phyloP scores from a whole-genome alignment of 2,888 invertebrate species.

The Holacanthella duospinosa region DNA sequence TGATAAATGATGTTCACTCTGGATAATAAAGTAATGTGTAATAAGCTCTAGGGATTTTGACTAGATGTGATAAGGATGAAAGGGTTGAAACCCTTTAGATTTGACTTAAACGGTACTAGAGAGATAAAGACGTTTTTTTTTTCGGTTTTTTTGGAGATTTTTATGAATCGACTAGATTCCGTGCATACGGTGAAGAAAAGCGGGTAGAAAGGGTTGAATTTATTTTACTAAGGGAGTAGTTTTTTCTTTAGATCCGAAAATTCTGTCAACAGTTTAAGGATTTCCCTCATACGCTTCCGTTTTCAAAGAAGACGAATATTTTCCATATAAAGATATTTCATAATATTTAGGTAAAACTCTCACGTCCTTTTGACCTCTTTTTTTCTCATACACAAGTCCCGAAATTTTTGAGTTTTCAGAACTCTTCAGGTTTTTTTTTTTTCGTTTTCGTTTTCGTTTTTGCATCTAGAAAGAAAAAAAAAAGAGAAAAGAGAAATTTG shows the following conservation, averaged over 20 bases:
- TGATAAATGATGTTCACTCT: slow-evolving; percentile 9
- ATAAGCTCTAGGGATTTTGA: slow-evolving; percentile 9
- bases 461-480: not conserved
- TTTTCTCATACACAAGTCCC: slow-evolving; percentile 18
- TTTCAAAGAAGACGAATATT: not conserved
- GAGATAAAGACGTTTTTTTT: slow-evolving; percentile 8
- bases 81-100: slow-evolving; percentile 3
- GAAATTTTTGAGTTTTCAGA: not conserved
- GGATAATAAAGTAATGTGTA: slow-evolving; percentile 10
- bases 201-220: not conserved
- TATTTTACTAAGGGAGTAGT: not conserved
- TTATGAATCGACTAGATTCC: not conserved
- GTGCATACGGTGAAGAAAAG: not conserved
- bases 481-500: slow-evolving; percentile 9
- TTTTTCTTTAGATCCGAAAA: not conserved
- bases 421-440: too few relatives aligned
- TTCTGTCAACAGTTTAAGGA: slow-evolving; percentile 10
- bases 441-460: not conserved
- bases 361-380: slow-evolving; percentile 34
- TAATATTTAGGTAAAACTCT: slow-evolving; percentile 27
- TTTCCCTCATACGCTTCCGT: slow-evolving; percentile 1
- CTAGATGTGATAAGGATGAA: slow-evolving; percentile 12
- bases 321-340: not conserved
- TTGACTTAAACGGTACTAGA: not conserved
- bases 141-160: slow-evolving; percentile 1